Percentiles rank a stretch among this genome's conserved stretches.
Evolutionary conservation across 1,140 invertebrate species (phyloP).

Genomic region (Agrypnia vestita): DNA sequence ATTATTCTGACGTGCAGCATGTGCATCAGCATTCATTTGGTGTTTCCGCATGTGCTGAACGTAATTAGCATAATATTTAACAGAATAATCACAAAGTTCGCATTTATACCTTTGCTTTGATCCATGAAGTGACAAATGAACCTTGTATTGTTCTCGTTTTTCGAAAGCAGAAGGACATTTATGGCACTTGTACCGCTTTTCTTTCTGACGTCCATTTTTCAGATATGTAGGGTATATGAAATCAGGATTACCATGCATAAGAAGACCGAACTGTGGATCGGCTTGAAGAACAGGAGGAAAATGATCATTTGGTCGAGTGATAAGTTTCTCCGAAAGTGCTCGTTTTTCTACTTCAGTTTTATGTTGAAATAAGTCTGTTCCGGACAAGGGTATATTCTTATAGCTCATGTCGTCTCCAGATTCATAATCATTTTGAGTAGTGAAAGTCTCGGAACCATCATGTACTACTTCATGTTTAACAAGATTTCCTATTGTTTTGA

Average conservation of each 20-base stretch:
- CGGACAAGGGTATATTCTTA: constrained; percentile 76
- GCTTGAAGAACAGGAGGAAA: constrained; percentile 70
- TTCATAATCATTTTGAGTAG: constrained; percentile 66
- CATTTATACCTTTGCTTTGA: constrained; percentile 89
- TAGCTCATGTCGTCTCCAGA: constrained; percentile 69
- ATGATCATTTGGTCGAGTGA: constrained; percentile 71
- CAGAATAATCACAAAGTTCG: constrained; percentile 90
- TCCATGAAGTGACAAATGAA: constrained; percentile 88
- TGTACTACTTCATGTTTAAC: constrained; percentile 79
- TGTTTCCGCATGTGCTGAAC: constrained; percentile 87
- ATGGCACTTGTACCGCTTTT: constrained; percentile 87
- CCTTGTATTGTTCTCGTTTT: constrained; percentile 88
- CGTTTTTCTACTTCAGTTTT: constrained; percentile 75
- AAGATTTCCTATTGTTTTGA: constrained; percentile 84
- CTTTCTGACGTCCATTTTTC: constrained; percentile 82
- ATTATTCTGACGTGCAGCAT: constrained; percentile 72
- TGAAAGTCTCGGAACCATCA: constrained; percentile 41
- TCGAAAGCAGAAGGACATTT: constrained; percentile 93
- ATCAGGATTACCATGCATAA: constrained; percentile 83
- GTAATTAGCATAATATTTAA: constrained; percentile 89
- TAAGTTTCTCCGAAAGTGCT: constrained; percentile 70
- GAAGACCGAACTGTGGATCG: constrained; percentile 79
- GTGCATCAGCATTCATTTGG: constrained; percentile 79
- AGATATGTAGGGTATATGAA: constrained; percentile 84
- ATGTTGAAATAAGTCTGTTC: constrained; percentile 77